Conservation (phyloP, 2,797 vertebrate genomes). For the Linurgus olivaceus region DNA sequence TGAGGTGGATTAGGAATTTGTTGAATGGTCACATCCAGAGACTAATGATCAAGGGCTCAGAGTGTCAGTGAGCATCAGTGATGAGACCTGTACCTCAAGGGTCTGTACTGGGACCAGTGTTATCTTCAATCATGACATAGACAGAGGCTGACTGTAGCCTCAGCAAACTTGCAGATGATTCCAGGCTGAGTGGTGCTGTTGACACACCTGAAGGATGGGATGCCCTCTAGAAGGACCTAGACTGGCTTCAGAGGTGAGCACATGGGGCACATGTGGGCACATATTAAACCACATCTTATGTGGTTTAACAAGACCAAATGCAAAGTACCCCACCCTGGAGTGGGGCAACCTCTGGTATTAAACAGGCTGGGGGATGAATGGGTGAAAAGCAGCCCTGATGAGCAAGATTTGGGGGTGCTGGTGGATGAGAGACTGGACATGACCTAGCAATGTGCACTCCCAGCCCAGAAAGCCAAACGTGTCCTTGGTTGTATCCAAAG, state of each 20-base stretch:
- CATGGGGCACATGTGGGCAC: no score
- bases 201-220: not conserved
- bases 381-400: not conserved
- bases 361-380: not conserved
- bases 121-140: not conserved
- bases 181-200: not conserved
- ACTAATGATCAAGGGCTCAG: not conserved
- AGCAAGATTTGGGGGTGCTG: not conserved
- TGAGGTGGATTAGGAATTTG: not conserved
- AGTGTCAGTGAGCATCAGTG: not conserved
- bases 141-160: not conserved
- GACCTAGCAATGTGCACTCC: accelerated
- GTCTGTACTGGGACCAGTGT: not conserved
- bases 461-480: accelerated
- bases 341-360: not conserved
- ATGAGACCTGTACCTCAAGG: not conserved
- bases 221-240: not conserved
- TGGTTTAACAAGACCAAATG: not conserved
- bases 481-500: not conserved
- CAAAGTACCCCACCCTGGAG: accelerated
- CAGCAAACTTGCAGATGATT: not conserved
- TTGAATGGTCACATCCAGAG: not conserved
- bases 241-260: not conserved
- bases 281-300: no score
- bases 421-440: not conserved